Conservation (phyloP, 2,888 invertebrate genomes). For the Prenolepis imparis region DNA sequence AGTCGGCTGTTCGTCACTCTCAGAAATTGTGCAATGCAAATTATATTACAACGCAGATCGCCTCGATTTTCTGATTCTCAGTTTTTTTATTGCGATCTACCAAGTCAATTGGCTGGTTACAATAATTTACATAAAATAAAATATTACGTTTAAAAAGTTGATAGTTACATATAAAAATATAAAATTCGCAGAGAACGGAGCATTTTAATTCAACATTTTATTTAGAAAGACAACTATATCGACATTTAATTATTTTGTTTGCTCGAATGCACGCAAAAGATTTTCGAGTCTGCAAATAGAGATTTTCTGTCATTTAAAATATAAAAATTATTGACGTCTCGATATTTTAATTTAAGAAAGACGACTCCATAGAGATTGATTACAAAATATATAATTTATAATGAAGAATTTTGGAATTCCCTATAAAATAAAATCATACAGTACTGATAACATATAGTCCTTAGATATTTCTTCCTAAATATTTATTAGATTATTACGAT, state of each 20-base stretch:
- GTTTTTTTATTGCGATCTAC: constrained; percentile 6
- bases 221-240: neutral
- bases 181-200: neutral
- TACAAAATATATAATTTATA: neutral
- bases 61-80: neutral
- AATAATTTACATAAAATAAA: constrained; percentile 18
- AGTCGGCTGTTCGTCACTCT: constrained; percentile 62
- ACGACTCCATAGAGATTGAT: neutral
- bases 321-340: neutral
- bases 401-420: neutral
- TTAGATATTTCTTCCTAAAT: constrained; percentile 9
- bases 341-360: neutral
- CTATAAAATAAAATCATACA: neutral
- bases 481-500: neutral
- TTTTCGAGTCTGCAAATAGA: neutral
- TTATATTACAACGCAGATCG: constrained; percentile 63
- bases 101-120: constrained; percentile 33
- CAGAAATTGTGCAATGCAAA: constrained; percentile 69
- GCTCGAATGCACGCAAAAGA: neutral
- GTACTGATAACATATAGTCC: neutral
- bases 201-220: neutral
- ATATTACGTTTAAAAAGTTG: neutral
- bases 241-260: neutral
- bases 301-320: neutral
- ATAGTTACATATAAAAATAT: constrained; percentile 10